phyloP scores from a whole-genome alignment of 2,113 vertebrate species.

The Brienomyrus longianalis region DNA sequence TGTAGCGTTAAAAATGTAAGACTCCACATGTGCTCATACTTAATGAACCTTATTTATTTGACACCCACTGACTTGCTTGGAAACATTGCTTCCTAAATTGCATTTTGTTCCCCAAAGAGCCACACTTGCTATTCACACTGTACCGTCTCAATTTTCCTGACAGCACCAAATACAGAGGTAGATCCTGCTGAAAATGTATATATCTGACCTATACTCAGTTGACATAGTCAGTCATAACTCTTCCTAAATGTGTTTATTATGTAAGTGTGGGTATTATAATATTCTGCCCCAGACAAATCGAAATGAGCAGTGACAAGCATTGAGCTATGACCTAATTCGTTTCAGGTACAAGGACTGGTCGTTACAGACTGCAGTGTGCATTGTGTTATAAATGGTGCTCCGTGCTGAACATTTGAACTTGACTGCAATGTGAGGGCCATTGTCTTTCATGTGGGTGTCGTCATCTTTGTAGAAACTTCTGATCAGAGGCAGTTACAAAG shows the following conservation, averaged over 20 bases:
- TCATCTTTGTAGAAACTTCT: background rate
- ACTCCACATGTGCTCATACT: background rate
- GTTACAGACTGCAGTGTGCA: background rate
- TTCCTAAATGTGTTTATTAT: constrained; percentile 1
- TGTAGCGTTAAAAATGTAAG: background rate
- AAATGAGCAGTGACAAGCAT: background rate
- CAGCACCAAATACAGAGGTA: background rate
- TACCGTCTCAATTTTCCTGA: background rate
- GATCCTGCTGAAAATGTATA: constrained; percentile 1
- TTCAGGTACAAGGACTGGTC: background rate
- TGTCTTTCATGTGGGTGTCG: background rate
- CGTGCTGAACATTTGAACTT: background rate
- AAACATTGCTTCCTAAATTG: constrained; percentile 3
- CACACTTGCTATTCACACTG: background rate
- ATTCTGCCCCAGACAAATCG: background rate
- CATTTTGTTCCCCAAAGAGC: constrained; percentile 1
- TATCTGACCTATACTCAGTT: background rate
- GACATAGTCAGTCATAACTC: background rate
- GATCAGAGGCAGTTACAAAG: background rate
- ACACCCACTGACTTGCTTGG: constrained; percentile 6
- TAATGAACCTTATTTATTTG: background rate
- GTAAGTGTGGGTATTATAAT: background rate
- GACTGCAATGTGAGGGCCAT: background rate
- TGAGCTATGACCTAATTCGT: background rate
- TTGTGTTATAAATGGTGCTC: background rate